Evolutionary conservation across 2,888 invertebrate species (phyloP), one percentile per base, ranked within the genome.

Genomic region (Clunio marinus): DNA sequence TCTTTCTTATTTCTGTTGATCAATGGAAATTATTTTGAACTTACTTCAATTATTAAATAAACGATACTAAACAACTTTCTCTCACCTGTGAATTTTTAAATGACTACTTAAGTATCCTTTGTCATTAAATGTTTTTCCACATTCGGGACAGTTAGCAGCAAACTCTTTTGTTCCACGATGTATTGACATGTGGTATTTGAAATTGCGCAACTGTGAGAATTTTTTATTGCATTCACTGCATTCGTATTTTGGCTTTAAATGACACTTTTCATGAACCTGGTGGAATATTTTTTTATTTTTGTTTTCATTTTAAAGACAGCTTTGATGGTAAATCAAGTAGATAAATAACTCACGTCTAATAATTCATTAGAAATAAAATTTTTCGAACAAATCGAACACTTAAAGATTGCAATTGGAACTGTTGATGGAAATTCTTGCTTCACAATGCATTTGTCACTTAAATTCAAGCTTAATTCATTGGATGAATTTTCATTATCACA

Each of bases 151-250:
- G 71, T 81, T 79, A 1, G 79, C 80, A 0, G 91, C 88, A 73
- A 91, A 92, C 78, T 91, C 91, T 72, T 87, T 85, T 24, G 91
- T 91, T 1, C 91, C 91, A 63, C 89, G 86, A 76, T 92, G 91
- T 22, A 91, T 86, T 1, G 90, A 90, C 76, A 85, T 79, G 76
- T 92, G 91, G 75, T 92, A 92, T 78, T 91, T 91, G 78, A 87
- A 92, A 78, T 92, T 92, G 46, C 91, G 83, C 66, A 91, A 80
- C 76, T 92, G 91, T 1, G 90, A 90, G 77, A 92, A 92, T 46
- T 86, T 85, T 76, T 91, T 91, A 60, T 86, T 87, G 75, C 91
- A 92, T 72, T 91, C 89, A 22, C 81, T 80, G 75, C 91, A 91
- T 73, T 87, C 87, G 72, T 87, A 88, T 1, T 81, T 79, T 41